A percentile compares a stretch with the other conserved stretches of the same genome.
phyloP scores from a whole-genome alignment of 92 coral and sea anemone species.

The Chrysogorgia sp. region DNA sequence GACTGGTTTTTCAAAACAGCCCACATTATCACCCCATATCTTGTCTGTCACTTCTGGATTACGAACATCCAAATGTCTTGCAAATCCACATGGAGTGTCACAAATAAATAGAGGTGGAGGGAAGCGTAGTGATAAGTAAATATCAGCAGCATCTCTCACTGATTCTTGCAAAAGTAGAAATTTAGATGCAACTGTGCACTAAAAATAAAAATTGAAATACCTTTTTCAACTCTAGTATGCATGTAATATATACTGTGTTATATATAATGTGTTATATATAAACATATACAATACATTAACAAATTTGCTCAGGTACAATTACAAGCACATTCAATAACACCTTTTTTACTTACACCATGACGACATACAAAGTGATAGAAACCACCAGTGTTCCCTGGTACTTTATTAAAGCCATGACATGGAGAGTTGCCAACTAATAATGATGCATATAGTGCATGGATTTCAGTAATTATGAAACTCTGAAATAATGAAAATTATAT shows the following conservation, averaged over 20 bases:
- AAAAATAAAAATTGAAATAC: background rate
- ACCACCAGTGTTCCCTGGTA: slow-evolving; percentile 58
- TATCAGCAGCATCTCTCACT: slow-evolving; percentile 60
- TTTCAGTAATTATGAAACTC: slow-evolving; percentile 32
- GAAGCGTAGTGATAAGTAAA: slow-evolving; percentile 46
- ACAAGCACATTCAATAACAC: too few relatives aligned
- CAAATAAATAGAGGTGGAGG: slow-evolving; percentile 43
- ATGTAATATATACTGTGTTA: background rate
- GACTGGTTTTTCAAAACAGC: too few relatives aligned
- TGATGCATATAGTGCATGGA: slow-evolving; percentile 42
- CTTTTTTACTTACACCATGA: slow-evolving; percentile 43
- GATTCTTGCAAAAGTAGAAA: slow-evolving; percentile 48
- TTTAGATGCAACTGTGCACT: slow-evolving; percentile 63
- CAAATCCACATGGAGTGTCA: slow-evolving; percentile 65
- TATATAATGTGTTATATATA: background rate
- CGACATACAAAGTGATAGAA: slow-evolving; percentile 55
- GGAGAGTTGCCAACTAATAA: slow-evolving; percentile 54
- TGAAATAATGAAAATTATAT: slow-evolving; percentile 2
- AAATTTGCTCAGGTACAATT: too few relatives aligned
- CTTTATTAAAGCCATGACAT: slow-evolving; percentile 56
- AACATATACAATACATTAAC: too few relatives aligned
- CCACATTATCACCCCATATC: slow-evolving; percentile 43
- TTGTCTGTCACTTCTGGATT: slow-evolving; percentile 1
- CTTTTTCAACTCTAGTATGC: background rate
- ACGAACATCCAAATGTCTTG: slow-evolving; percentile 55